Conservation (phyloP, 2,888 invertebrate genomes). For the Aleiodes testaceus region DNA sequence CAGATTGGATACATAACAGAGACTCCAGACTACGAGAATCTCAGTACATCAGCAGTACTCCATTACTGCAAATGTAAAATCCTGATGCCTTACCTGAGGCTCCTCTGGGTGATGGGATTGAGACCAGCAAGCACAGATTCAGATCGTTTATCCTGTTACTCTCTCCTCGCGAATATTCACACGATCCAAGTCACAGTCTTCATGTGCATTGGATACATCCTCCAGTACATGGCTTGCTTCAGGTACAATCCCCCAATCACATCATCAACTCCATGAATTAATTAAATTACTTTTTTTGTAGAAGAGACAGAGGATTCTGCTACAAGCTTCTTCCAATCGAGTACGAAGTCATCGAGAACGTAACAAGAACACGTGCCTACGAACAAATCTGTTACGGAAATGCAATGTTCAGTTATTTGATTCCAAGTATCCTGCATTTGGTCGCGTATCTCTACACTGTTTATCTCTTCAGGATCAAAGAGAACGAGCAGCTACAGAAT, state of each 20-base stretch:
- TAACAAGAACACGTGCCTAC: constrained; percentile 73
- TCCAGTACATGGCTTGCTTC: constrained; percentile 87
- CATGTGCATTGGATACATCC: constrained; percentile 81
- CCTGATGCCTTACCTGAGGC: constrained; percentile 83
- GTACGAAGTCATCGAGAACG: constrained; percentile 50
- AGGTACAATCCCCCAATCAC: constrained; percentile 72
- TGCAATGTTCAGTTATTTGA: constrained; percentile 81
- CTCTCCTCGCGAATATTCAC: constrained; percentile 80
- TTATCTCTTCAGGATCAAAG: constrained; percentile 82
- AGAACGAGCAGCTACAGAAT: constrained; percentile 88
- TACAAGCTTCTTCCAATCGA: constrained; percentile 73
- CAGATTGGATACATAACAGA: constrained; percentile 83
- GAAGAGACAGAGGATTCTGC: constrained; percentile 83
- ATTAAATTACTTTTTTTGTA: constrained; percentile 72
- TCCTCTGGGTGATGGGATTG: constrained; percentile 84
- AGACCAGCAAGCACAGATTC: constrained; percentile 80
- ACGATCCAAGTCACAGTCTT: constrained; percentile 80
- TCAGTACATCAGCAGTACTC: constrained; percentile 85
- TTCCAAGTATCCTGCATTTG: constrained; percentile 84
- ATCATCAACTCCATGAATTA: too few relatives aligned
- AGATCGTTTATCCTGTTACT: constrained; percentile 77
- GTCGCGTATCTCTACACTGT: constrained; percentile 83
- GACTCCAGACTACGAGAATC: constrained; percentile 79
- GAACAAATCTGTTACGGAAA: constrained; percentile 82
- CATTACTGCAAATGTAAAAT: constrained; percentile 89